Evolutionary conservation across 1,140 invertebrate genomes (phyloP), one percentile per base, ranked within the genome.

Genomic region (Augochlora pura): DNA sequence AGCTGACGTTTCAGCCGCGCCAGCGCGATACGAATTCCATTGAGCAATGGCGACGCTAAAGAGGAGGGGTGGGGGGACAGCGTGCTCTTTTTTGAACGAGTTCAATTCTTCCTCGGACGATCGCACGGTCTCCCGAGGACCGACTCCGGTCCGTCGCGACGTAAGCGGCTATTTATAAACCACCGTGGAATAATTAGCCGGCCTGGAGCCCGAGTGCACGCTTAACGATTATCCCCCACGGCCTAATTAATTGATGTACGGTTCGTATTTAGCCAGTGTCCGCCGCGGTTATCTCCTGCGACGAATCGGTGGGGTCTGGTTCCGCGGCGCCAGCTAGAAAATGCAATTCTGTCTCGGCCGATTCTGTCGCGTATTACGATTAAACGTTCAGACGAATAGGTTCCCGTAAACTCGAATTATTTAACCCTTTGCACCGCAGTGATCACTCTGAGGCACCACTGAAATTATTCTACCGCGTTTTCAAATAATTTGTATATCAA

Each of bases 111-210:
- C 23, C 64, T 66, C 64, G 39, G n/a, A 66, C 4, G 63, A 65
- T 4, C 63, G 21, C n/a, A 23, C 39, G 38, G 38, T 42, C 21
- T 10, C n/a, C 69, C n/a, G n/a, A n/a, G n/a, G n/a, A n/a, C n/a
- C n/a, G n/a, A n/a, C n/a, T n/a, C n/a, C n/a, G n/a, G n/a, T n/a
- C n/a, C n/a, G n/a, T n/a, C 38, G n/a, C 49, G 32, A 54, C 62
- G 71, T 54, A 57, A 63, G 21, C 39, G 7, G 42, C 46, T 75
- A 75, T 75, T 75, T 75, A 67, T 75, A 75, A 60, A 59, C 25
- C 64, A 27, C 25, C 73, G 62, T 60, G 49, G 63, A 75, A 67
- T 75, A 67, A 75, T 75, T 59, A 66, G 54, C 27, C 18, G 32
- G 49, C 63, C 23, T n/a, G 38, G 46, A 32, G 21, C 32, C 32